phyloP scores from a whole-genome alignment of 2,888 invertebrate genomes.

The Drosophila aldrichi region DNA sequence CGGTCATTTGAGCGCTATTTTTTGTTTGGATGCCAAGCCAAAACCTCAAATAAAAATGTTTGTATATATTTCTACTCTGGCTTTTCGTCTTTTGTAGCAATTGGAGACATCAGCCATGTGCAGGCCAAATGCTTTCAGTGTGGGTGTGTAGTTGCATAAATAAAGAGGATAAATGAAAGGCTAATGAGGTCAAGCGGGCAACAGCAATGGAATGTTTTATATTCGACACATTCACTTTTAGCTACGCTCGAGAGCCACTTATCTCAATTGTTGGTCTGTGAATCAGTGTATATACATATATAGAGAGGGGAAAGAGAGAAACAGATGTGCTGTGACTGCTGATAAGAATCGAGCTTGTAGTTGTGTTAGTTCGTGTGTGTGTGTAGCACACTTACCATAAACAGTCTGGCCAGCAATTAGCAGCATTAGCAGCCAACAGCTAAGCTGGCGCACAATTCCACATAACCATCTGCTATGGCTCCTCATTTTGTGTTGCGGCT shows the following conservation, averaged over 20 bases:
- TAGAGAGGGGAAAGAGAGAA: no score
- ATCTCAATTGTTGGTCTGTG: constrained; percentile 50
- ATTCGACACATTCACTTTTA: constrained; percentile 52
- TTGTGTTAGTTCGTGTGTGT: background rate
- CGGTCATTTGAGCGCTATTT: constrained; percentile 39
- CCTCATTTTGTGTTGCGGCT: constrained; percentile 37
- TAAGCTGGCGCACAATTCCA: constrained; percentile 33
- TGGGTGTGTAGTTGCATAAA: constrained; percentile 61
- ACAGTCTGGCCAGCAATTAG: constrained; percentile 75
- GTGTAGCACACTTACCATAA: constrained; percentile 65
- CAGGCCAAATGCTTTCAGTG: constrained; percentile 16
- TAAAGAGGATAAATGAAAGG: constrained; percentile 61
- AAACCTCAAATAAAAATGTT: constrained; percentile 56
- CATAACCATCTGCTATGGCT: constrained; percentile 36
- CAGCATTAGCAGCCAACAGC: constrained; percentile 68
- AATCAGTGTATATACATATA: constrained; percentile 19
- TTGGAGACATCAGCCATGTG: constrained; percentile 56
- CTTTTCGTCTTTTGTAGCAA: constrained; percentile 25
- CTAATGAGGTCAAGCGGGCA: constrained; percentile 73
- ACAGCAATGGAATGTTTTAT: constrained; percentile 47
- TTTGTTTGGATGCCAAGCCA: constrained; percentile 50
- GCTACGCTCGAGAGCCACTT: constrained; percentile 51
- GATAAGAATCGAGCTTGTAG: constrained; percentile 32
- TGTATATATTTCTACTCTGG: constrained; percentile 22
- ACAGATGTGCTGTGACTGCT: constrained; percentile 25